Base-by-base conservation (phyloP, 2,113 vertebrate species). In the Dendropsophus ebraccatus region DNA sequence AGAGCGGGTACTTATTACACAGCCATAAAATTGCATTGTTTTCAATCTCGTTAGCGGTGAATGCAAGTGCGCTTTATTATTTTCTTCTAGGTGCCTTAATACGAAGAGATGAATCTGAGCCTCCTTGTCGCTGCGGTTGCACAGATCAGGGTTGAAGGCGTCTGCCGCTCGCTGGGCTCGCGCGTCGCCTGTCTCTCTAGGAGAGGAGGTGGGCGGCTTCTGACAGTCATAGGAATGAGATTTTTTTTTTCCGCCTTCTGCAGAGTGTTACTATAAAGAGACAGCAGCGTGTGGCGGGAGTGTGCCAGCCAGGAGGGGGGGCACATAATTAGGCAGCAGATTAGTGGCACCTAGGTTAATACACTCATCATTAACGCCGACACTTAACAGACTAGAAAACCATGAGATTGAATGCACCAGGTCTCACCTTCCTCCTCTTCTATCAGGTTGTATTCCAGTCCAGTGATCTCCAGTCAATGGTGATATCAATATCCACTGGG, bases 141-240 rank as follows among this genome's bases (percentile, higher is more conserved):
- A 30, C 73, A 25, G 76, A 54, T 50, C n/a, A 2, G 76, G 14
- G 76, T 35, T 0, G 12, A 58, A 23, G 54, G 50, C 58, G 28
- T 50, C 35, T 50, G 65, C 62, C 5, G 32, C 58, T 12, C 25
- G 56, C 21, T 28, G 21, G 70, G 32, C 13, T 30, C 35, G 54
- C 32, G 23, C 54, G 52, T 45, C n/a, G 35, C 49, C 52, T 47
- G 54, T 75, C 70, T 75, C 19, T 74, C 21, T 5, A 37, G 83
- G 74, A 85, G 83, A 83, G 41, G 73, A 84, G 83, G 83, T 85
- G 83, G 83, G 83, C 41, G 58, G 56, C 25, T 60, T 56, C 74
- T 85, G 83, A 35, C 56, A 28, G 74, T 25, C n/a, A 69, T 23
- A 52, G 81, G 25, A 86, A 88, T 37, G n/a, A 0, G 54, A 82